Conservation (phyloP, 92 coral and sea anemone genomes). For the Umimayanthus kanabou region DNA sequence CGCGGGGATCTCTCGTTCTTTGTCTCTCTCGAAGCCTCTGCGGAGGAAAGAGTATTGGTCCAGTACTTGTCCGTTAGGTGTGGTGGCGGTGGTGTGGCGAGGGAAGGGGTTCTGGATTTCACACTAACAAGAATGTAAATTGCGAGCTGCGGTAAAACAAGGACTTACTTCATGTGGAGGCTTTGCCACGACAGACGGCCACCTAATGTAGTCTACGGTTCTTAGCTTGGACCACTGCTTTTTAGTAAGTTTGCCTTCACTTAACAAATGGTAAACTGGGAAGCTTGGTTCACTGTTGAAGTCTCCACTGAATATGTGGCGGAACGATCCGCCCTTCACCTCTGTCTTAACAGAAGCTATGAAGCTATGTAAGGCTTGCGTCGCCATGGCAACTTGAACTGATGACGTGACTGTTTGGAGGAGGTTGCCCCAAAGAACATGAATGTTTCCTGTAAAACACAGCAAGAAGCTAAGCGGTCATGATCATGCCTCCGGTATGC, state of each 20-base stretch:
- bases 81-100: too few species aligned
- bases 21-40: too few species aligned
- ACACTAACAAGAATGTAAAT: not conserved
- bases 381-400: slow-evolving; percentile 55
- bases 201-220: slow-evolving; percentile 55
- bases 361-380: slow-evolving; percentile 50
- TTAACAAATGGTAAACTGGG: slow-evolving; percentile 65
- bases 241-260: slow-evolving; percentile 47
- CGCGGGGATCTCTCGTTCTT: too few species aligned
- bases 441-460: slow-evolving; percentile 49
- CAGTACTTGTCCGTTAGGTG: too few species aligned
- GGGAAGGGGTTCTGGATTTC: not conserved
- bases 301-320: slow-evolving; percentile 73
- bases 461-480: not conserved
- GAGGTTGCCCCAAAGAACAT: slow-evolving; percentile 43
- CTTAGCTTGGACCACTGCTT: slow-evolving; percentile 41
- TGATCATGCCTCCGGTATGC: not conserved
- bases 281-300: slow-evolving; percentile 70
- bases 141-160: not conserved
- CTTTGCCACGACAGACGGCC: not conserved
- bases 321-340: slow-evolving; percentile 5
- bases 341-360: slow-evolving; percentile 38
- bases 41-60: too few species aligned
- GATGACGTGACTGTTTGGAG: slow-evolving; percentile 60
- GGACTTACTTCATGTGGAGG: not conserved